These are phyloP conservation scores for Nezara viridula DNA, from an alignment of 2,888 invertebrate species.

Conservation along the genomic window DNA sequence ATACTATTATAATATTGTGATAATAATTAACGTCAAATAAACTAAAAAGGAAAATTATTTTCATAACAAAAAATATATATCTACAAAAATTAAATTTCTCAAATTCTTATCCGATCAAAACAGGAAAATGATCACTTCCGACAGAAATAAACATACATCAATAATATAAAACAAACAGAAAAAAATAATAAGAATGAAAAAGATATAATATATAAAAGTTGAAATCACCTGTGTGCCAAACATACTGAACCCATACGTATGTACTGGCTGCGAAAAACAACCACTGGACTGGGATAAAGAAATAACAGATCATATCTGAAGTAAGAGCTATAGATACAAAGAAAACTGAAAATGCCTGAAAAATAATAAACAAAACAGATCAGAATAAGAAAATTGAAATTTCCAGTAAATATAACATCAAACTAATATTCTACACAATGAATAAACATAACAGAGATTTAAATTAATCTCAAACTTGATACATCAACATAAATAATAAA, in stretches of 20 bases:
- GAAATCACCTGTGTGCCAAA: constrained; percentile 93
- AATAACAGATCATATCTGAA: constrained; percentile 98
- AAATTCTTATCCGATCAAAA: too few relatives aligned
- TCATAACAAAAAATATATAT: too few relatives aligned
- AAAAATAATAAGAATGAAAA: neutral
- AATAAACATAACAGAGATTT: constrained; percentile 1
- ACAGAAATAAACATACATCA: too few relatives aligned
- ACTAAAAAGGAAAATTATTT: too few relatives aligned
- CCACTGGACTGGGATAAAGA: constrained; percentile 98
- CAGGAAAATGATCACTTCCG: too few relatives aligned
- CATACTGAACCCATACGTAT: constrained; percentile 98
- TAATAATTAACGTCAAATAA: too few relatives aligned
- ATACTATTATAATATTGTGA: too few relatives aligned
- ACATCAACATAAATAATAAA: neutral
- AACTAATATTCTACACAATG: neutral
- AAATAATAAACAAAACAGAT: constrained; percentile 66
- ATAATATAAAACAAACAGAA: neutral
- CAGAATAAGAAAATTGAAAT: neutral
- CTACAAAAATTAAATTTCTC: too few relatives aligned
- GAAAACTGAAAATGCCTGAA: constrained; percentile 96
- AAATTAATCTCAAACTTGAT: neutral
- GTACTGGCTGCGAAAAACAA: constrained; percentile 98
- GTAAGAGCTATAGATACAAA: constrained; percentile 98
- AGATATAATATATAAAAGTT: constrained; percentile 55
- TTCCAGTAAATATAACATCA: neutral